Percentiles rank a stretch among this genome's conserved stretches.
These are phyloP conservation scores for Poeciliopsis prolifica DNA, from an alignment of 2,113 vertebrate genomes.

Conservation along the genomic window DNA sequence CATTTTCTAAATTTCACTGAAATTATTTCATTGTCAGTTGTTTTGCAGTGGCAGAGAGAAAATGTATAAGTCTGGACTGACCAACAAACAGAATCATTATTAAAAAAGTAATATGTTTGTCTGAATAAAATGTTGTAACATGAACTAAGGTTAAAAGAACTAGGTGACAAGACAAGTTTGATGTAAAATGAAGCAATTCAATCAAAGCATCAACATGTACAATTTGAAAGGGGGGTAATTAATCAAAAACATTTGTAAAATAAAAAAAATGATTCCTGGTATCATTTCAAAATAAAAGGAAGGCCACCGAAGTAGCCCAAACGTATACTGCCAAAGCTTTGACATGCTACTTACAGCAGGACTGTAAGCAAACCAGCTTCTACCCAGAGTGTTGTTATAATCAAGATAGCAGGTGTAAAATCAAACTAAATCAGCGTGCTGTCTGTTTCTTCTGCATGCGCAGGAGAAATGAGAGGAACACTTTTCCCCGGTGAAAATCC, in stretches of 20 bases:
- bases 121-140: too few species aligned
- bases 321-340: slow-evolving; percentile 66
- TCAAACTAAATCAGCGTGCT: slow-evolving; percentile 72
- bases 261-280: not conserved
- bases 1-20: not conserved
- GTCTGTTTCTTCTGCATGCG: slow-evolving; percentile 70
- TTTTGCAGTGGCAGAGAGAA: not conserved
- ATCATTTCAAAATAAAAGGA: not conserved
- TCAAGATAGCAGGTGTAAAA: slow-evolving; percentile 75
- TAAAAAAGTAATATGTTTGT: too few species aligned
- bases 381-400: slow-evolving; percentile 73
- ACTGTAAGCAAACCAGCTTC: slow-evolving; percentile 70
- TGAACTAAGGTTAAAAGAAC: too few species aligned
- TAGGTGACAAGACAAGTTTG: too few species aligned
- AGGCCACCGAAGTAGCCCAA: slow-evolving; percentile 11
- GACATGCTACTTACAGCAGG: slow-evolving; percentile 68
- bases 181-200: too few species aligned
- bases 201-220: not conserved
- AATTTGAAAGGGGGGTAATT: not conserved
- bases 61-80: accelerated
- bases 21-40: not conserved
- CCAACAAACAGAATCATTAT: too few species aligned
- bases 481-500: slow-evolving; percentile 55
- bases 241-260: not conserved
- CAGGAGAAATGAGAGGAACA: slow-evolving; percentile 53